Percentiles rank a stretch among this genome's conserved stretches.
phyloP scores from a whole-genome alignment of 2,888 invertebrate genomes.

The Dichetophora obliterata region DNA sequence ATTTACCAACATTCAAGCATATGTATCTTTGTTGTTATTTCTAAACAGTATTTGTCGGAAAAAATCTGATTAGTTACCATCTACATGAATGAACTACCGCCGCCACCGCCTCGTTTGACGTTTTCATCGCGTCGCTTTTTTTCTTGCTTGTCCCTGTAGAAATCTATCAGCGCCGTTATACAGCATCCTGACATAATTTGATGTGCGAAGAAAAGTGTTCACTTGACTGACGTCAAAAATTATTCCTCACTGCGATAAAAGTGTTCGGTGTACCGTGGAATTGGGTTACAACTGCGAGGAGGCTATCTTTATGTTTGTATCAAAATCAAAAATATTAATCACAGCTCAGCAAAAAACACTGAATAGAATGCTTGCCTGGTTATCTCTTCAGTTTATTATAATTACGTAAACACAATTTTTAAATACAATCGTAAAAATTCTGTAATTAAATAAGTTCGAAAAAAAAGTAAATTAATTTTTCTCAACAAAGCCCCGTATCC shows the following conservation, averaged over 20 bases:
- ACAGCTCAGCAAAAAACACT: too few relatives aligned
- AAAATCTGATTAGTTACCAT: constrained; percentile 37
- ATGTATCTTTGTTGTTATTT: not conserved
- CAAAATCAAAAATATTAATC: too few relatives aligned
- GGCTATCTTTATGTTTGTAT: too few relatives aligned
- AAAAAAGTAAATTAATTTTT: too few relatives aligned
- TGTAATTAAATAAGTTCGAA: too few relatives aligned
- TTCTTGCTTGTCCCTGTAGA: not conserved
- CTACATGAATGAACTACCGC: not conserved
- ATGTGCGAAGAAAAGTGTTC: constrained; percentile 56
- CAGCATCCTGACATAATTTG: constrained; percentile 49
- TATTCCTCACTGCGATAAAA: not conserved
- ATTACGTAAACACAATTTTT: too few relatives aligned
- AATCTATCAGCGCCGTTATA: not conserved
- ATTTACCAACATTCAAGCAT: too few relatives aligned
- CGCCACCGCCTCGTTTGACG: not conserved
- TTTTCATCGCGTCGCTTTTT: constrained; percentile 1
- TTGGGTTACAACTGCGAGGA: too few relatives aligned
- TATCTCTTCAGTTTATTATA: too few relatives aligned
- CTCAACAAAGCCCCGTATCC: too few relatives aligned
- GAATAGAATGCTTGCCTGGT: too few relatives aligned
- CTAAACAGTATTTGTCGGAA: not conserved
- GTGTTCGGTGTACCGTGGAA: not conserved
- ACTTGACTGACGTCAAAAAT: constrained; percentile 29
- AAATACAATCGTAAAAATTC: too few relatives aligned